These are phyloP conservation scores for Hydrozoanthus gracilis DNA, from an alignment of 92 coral and sea anemone species.

Conservation along the genomic window DNA sequence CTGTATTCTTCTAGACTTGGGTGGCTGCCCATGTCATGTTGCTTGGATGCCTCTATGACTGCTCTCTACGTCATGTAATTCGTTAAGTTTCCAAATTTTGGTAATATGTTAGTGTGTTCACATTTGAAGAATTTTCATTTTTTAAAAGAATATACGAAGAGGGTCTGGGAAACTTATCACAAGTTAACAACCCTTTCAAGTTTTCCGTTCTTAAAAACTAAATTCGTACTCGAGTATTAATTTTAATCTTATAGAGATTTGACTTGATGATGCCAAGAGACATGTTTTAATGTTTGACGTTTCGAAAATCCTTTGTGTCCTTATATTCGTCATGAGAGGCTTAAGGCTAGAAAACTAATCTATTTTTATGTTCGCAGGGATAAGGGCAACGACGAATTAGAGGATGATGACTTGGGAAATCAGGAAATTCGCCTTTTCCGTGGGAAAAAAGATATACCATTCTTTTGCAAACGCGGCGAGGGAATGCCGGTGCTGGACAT, in stretches of 20 bases:
- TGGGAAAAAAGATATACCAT: conserved; percentile 30
- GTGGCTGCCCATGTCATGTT: too few relatives aligned
- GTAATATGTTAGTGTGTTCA: too few relatives aligned
- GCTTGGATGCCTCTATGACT: too few relatives aligned
- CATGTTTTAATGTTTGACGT: background rate
- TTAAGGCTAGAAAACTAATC: conserved; percentile 16
- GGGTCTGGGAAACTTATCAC: too few relatives aligned
- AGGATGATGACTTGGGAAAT: background rate
- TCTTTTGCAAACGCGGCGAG: conserved; percentile 26
- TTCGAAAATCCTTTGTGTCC: background rate
- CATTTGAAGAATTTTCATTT: too few relatives aligned
- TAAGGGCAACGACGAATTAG: conserved; percentile 6
- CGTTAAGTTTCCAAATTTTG: too few relatives aligned
- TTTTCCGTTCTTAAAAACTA: too few relatives aligned
- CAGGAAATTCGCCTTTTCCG: background rate
- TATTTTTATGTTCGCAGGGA: conserved; percentile 6
- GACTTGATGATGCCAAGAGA: conserved; percentile 2
- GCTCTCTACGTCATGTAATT: too few relatives aligned
- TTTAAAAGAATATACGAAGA: too few relatives aligned
- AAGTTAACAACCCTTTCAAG: too few relatives aligned
- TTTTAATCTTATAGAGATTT: background rate
- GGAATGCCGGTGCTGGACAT: conserved; percentile 26
- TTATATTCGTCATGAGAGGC: background rate
- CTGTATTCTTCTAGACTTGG: too few relatives aligned
- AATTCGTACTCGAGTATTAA: background rate